phyloP scores from a whole-genome alignment of 1,140 invertebrate genomes.

The Pomacea maculata region DNA sequence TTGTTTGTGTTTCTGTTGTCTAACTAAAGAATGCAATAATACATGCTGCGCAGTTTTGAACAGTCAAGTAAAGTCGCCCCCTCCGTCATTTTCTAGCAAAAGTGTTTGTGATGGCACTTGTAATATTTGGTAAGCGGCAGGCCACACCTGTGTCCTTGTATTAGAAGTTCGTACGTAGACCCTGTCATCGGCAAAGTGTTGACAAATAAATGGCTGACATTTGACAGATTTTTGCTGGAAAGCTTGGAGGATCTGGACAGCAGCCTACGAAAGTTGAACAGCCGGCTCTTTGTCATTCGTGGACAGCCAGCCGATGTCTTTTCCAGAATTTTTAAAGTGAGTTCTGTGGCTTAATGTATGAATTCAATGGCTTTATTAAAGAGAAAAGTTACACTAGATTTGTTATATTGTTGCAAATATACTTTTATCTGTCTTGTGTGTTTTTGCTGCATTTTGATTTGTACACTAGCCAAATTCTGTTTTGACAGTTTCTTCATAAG shows the following conservation, averaged over 20 bases:
- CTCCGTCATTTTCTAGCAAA: not conserved
- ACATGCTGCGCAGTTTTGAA: too few species aligned
- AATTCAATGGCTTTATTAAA: not conserved
- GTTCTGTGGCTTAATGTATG: not conserved
- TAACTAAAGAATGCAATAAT: too few species aligned
- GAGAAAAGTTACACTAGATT: not conserved
- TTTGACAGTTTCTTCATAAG: too few species aligned
- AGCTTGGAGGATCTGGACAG: slow-evolving; percentile 88
- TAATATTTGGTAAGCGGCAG: not conserved
- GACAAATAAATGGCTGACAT: not conserved
- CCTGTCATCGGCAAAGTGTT: not conserved
- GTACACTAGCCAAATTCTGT: too few species aligned
- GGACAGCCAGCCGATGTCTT: slow-evolving; percentile 88
- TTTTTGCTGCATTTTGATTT: too few species aligned
- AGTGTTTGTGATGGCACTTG: too few species aligned
- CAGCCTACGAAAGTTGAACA: slow-evolving; percentile 82
- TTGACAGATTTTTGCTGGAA: slow-evolving; percentile 83
- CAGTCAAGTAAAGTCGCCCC: not conserved
- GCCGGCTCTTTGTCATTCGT: slow-evolving; percentile 85
- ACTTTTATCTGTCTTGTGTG: too few species aligned
- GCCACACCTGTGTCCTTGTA: not conserved
- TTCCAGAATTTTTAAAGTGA: slow-evolving; percentile 82
- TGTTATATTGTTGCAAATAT: too few species aligned
- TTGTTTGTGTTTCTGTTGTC: too few species aligned
- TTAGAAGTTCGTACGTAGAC: not conserved